These are phyloP conservation scores for Limnephilus rhombicus DNA, from an alignment of 2,888 invertebrate species.

Conservation along the genomic window DNA sequence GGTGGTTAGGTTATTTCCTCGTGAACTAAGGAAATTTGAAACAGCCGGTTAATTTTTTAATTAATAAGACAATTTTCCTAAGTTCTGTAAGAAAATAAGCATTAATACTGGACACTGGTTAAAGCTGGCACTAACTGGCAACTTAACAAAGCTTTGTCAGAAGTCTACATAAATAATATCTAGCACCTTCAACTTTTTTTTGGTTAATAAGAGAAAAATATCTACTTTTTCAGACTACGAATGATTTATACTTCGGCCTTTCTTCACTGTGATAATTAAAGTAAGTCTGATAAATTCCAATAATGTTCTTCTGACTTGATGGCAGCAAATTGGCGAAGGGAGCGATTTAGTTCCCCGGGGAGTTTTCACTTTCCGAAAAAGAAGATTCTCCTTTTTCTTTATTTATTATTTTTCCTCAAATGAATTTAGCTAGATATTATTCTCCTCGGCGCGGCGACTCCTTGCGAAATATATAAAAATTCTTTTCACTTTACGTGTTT, in stretches of 20 bases:
- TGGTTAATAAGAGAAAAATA: background rate
- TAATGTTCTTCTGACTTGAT: background rate
- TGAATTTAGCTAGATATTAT: background rate
- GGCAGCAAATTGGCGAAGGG: background rate
- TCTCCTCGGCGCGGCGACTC: background rate
- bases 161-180: background rate
- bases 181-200: background rate
- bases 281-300: background rate
- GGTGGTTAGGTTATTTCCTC: background rate
- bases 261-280: background rate
- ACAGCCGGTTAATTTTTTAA: no score
- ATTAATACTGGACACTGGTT: background rate
- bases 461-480: background rate
- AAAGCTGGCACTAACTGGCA: background rate
- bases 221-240: background rate
- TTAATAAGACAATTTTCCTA: no score
- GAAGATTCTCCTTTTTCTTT: background rate
- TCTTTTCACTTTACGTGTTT: background rate
- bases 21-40: background rate
- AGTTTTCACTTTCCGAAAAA: background rate
- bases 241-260: background rate
- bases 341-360: background rate
- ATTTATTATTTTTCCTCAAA: background rate
- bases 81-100: background rate
- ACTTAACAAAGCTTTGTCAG: background rate